Base-by-base conservation (phyloP, 2,888 invertebrate species). In the Cancer borealis region DNA sequence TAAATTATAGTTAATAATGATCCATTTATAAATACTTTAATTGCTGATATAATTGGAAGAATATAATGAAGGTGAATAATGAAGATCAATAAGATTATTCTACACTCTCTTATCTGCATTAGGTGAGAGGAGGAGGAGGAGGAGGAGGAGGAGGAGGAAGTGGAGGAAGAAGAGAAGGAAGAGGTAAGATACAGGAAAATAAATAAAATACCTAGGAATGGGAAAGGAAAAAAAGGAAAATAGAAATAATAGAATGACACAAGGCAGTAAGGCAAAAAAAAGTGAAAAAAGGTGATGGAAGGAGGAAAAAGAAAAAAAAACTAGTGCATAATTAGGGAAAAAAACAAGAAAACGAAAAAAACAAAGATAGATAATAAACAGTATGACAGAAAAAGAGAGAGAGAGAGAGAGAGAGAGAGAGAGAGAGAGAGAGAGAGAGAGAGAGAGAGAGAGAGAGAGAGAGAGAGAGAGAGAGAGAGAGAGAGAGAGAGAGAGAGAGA, bases 381-480 rank as follows among this genome's bases (percentile, higher is more conserved):
- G 21, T 30, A 88, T 45, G 88, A 39, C 17, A 46, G 88, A 88
- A 14, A 39, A 21, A 88, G 39, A 88, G 46, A 45, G 46, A 45
- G 88, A 45, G 26, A 87, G 87, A 45, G 30, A 45, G 14, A 87
- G 87, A 87, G 87, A 45, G 26, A 87, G 87, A 45, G 87, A 45
- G 14, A 30, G 87, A 45, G 87, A 39, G 14, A 45, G 45, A 87
- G 87, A 87, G 26, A 45, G 87, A 45, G 87, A 39, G 26, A 87
- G 39, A 87, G 87, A 87, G 14, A 66, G 60, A 66, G 60, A 66
- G n/a, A 88, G 88, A 88, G 47, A 88, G 45, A 88, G 47, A 26
- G 47, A 46, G 45, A 47, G 47, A 88, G 88, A 47, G 45, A 88
- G 47, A 88, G 88, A 88, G n/a, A 88, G 88, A 47, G 47, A 47